A percentile compares a stretch with the other conserved stretches of the same genome.
phyloP scores from a whole-genome alignment of 1,140 invertebrate species.

The Patella vulgata region DNA sequence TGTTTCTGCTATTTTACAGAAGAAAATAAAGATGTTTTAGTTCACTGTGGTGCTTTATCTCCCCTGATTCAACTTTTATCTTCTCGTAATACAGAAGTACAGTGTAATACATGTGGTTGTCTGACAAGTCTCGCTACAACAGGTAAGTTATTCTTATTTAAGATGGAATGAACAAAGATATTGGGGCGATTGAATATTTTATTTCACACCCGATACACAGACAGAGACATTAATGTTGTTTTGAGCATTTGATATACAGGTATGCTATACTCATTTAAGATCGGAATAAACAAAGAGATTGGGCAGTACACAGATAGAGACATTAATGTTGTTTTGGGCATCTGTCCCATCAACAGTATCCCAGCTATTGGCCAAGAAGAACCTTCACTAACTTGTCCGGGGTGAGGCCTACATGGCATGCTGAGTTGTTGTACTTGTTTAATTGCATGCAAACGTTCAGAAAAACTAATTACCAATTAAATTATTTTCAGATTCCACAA shows the following conservation, averaged over 20 bases:
- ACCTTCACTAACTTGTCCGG: neutral
- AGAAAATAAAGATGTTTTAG: slow-evolving; percentile 41
- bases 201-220: no score
- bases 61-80: slow-evolving; percentile 41
- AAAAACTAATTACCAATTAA: no score
- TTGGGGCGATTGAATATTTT: neutral
- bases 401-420: neutral
- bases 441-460: no score
- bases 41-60: slow-evolving; percentile 35
- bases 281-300: no score
- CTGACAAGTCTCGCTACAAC: slow-evolving; percentile 52
- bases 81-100: slow-evolving; percentile 48
- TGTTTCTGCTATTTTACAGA: slow-evolving; percentile 43
- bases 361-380: neutral
- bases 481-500: slow-evolving; percentile 47
- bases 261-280: no score
- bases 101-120: slow-evolving; percentile 58
- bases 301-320: no score
- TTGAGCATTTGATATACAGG: neutral
- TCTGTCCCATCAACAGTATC: neutral
- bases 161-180: neutral
- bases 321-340: neutral
- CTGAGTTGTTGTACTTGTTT: no score
- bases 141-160: slow-evolving; percentile 31
- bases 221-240: neutral